Evolutionary conservation across 2,113 vertebrate species (phyloP).

Genomic region (Myxocyprinus asiaticus): DNA sequence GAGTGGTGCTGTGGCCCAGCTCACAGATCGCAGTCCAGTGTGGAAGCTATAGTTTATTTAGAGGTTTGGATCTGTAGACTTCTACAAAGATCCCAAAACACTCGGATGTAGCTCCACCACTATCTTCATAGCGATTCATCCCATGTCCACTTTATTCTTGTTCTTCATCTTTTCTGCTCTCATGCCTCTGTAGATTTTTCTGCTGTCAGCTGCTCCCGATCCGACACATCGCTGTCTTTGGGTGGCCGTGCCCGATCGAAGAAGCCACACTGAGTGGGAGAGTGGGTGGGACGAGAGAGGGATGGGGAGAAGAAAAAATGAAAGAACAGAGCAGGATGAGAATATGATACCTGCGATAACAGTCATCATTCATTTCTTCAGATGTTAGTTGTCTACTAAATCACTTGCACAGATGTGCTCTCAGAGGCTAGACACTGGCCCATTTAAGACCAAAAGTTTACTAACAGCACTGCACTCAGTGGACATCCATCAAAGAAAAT

Average conservation of each 20-base stretch:
- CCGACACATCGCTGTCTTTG: conserved; percentile 83
- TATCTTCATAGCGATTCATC: conserved; percentile 29
- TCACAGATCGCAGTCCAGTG: conserved; percentile 49
- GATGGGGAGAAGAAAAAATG: not conserved
- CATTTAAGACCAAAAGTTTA: too few relatives aligned
- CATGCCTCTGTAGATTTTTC: conserved; percentile 87
- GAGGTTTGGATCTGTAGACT: conserved; percentile 17
- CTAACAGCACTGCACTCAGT: not conserved
- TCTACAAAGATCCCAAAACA: not conserved
- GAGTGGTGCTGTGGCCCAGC: conserved; percentile 34
- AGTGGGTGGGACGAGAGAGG: conserved; percentile 37
- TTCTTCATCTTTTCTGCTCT: conserved; percentile 45
- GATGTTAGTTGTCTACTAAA: conserved; percentile 17
- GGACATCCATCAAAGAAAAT: not conserved
- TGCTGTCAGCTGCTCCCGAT: conserved; percentile 89
- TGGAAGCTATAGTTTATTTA: conserved; percentile 46
- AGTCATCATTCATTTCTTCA: not conserved
- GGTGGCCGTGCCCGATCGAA: conserved; percentile 93
- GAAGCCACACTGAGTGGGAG: conserved; percentile 86
- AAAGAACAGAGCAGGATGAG: not conserved
- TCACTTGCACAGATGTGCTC: conserved; percentile 32
- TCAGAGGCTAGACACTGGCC: not conserved
- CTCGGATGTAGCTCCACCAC: conserved; percentile 14
- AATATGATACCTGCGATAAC: conserved; percentile 15
- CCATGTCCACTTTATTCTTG: not conserved